Base-by-base conservation (phyloP, 2,888 invertebrate genomes). In the Drosophila helvetica region DNA sequence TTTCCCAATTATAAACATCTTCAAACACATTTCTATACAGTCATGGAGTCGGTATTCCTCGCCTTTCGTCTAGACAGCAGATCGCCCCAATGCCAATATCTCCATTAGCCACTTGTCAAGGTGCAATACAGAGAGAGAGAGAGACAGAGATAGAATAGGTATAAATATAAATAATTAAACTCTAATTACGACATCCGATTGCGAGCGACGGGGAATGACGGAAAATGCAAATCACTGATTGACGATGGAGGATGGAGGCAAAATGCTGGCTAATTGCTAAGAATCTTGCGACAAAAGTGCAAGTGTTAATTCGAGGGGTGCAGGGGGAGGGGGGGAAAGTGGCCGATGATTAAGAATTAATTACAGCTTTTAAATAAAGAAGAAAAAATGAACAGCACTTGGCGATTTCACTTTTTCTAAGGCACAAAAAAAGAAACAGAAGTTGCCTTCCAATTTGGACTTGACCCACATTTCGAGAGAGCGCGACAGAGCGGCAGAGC, bases 391-490 rank as follows among this genome's bases (percentile, higher is more conserved):
- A 61, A 69, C 65, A 61, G 55, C 52, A 66, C 59, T 73, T 73
- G 61, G 72, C 78, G 85, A 86, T 86, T 86, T 86, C 85, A 86
- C 85, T 86, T 86, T 87, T 88, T 72, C 62, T 71, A 58, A 47
- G 55, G 53, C 55, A 62, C 55, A 62, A 56, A 72, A 54, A 48
- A 30, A 52, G 30, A 62, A 62, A 72, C 54, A 43, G 55, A 50
- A 50, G 48, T 55, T 47, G 48, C 55, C 73, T 54, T 65, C 52
- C 50, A 51, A 54, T 69, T 74, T 54, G 43, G 74, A 79, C 85
- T 88, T 86, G 85, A 87, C 85, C 85, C 76, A 86, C 76, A 75
- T 86, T 19, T 5, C 43, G 33, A 12, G 51, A 66, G 67, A 72
- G 30, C 51, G 48, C 50, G 72, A 73, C 54, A 27, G 57, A 79